A percentile compares a stretch with the other conserved stretches of the same genome.
Conservation (phyloP, 2,113 vertebrate genomes). For the Saccopteryx bilineata region DNA sequence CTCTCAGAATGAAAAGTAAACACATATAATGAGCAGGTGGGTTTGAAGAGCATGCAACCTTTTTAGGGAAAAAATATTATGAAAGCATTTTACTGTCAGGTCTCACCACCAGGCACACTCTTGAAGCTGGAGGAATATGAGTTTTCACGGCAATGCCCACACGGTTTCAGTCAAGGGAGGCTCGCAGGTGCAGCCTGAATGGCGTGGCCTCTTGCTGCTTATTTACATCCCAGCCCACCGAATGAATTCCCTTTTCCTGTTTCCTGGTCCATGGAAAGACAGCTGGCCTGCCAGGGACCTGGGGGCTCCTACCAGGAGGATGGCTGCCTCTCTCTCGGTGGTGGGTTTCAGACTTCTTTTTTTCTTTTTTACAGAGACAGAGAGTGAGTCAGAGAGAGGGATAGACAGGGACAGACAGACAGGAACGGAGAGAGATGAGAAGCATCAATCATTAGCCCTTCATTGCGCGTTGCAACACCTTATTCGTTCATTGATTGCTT, state of each 20-base stretch:
- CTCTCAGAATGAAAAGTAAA: constrained; percentile 27
- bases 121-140: constrained; percentile 68
- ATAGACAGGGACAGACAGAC: too few species aligned
- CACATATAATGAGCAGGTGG: neutral
- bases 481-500: too few species aligned
- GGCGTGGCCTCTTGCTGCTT: constrained; percentile 29
- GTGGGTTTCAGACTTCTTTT: constrained; percentile 1
- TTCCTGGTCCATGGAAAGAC: neutral
- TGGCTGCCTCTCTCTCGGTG: neutral
- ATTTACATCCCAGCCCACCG: constrained; percentile 49
- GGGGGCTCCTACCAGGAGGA: neutral
- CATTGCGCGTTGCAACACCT: too few species aligned
- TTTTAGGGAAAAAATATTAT: constrained; percentile 14
- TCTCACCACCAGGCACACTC: constrained; percentile 43
- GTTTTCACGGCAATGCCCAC: constrained; percentile 83
- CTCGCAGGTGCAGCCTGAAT: constrained; percentile 76
- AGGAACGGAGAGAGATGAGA: too few species aligned
- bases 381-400: too few species aligned
- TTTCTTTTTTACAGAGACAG: too few species aligned
- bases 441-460: too few species aligned
- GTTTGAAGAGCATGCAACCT: neutral
- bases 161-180: constrained; percentile 50
- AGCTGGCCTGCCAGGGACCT: neutral
- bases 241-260: constrained; percentile 45
- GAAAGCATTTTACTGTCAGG: constrained; percentile 59